A percentile compares a stretch with the other conserved stretches of the same genome.
Conservation (phyloP, 64 coral and sea anemone species). For the Astreopora myriophthalma region DNA sequence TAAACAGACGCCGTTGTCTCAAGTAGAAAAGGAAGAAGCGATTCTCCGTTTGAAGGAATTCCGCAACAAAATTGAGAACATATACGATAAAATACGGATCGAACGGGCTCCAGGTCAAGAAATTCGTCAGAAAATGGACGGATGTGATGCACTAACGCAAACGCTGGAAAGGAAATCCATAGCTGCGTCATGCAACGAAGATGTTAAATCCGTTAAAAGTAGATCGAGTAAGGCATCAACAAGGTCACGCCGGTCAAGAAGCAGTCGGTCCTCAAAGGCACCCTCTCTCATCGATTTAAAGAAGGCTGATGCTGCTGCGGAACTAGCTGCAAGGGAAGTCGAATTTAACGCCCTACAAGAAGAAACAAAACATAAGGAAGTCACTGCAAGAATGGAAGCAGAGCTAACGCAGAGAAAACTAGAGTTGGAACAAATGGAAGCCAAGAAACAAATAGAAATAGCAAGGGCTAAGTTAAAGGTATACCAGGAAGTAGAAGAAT, state of each 20-base stretch:
- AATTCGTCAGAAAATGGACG: too few relatives aligned
- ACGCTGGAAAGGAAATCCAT: too few relatives aligned
- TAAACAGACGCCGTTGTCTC: too few relatives aligned
- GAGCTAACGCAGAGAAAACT: neutral
- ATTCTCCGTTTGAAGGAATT: too few relatives aligned
- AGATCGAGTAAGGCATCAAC: neutral
- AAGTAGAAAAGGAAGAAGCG: too few relatives aligned
- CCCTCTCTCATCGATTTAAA: neutral
- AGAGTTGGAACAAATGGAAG: neutral
- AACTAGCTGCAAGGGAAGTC: neutral
- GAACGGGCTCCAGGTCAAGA: too few relatives aligned
- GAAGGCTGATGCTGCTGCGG: slow-evolving; percentile 7
- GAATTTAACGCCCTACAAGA: neutral
- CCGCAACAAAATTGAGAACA: too few relatives aligned
- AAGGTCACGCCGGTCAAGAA: neutral
- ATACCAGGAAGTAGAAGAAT: too few relatives aligned
- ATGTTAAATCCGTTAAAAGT: neutral
- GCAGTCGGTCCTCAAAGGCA: neutral
- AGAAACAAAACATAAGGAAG: neutral
- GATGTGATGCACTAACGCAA: too few relatives aligned
- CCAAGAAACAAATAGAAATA: neutral
- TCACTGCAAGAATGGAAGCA: neutral
- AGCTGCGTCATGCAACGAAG: too few relatives aligned
- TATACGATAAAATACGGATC: too few relatives aligned
- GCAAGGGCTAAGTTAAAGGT: neutral